phyloP scores from a whole-genome alignment of 2,797 vertebrate genomes.

The Coracias cyanogaster region DNA sequence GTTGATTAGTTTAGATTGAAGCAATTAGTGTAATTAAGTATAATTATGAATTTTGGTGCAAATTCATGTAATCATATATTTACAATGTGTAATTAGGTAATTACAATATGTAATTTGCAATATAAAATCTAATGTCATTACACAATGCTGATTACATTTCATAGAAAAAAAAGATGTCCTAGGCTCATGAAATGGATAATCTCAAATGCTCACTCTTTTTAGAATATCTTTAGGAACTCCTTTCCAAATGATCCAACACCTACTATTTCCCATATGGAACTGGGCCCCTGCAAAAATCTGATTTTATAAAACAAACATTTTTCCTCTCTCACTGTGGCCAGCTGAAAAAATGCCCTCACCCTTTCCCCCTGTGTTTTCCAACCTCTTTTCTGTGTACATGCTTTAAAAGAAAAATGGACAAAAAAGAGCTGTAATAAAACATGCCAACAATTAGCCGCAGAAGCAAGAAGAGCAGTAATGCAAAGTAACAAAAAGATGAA shows the following conservation, averaged over 20 bases:
- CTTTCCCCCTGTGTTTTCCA: not conserved
- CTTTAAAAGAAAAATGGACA: not conserved
- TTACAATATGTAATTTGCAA: constrained; percentile 73
- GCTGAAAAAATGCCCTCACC: not conserved
- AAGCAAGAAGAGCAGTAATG: not conserved
- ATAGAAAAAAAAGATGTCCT: constrained; percentile 30
- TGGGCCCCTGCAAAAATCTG: not conserved
- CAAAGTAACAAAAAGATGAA: not conserved
- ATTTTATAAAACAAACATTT: constrained; percentile 22
- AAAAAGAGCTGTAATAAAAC: not conserved
- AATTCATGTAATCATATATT: constrained; percentile 74
- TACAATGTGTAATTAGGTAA: constrained; percentile 79
- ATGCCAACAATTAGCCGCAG: not conserved
- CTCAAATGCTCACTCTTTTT: constrained; percentile 28
- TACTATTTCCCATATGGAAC: not conserved
- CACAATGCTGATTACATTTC: constrained; percentile 60
- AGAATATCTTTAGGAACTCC: constrained; percentile 11
- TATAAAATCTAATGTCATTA: constrained; percentile 59
- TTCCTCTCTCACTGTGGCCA: not conserved
- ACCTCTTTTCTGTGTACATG: not conserved
- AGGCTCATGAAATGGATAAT: not conserved
- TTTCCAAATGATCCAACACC: constrained; percentile 29
- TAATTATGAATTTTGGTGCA: constrained; percentile 75
- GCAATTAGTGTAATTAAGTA: constrained; percentile 77
- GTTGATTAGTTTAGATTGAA: constrained; percentile 71